Percentiles rank a stretch among this genome's conserved stretches.
Conservation (phyloP, 2,888 invertebrate genomes). For the Bhutanitis thaidina region DNA sequence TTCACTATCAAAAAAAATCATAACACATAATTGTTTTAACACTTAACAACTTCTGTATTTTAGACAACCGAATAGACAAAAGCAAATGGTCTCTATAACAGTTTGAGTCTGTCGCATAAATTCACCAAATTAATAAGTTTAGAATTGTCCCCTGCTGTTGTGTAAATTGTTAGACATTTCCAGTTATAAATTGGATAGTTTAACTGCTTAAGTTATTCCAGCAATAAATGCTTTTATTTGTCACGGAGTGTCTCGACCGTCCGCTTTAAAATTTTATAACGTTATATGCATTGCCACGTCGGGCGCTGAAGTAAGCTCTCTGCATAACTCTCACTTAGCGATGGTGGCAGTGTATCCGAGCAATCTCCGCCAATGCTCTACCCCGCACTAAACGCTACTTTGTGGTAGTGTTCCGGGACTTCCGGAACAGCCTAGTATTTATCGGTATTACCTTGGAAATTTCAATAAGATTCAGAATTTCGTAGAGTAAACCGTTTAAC, state of each 20-base stretch:
- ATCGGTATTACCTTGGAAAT: constrained; percentile 6
- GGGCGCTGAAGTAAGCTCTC: constrained; percentile 12
- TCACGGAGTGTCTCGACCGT: constrained; percentile 2
- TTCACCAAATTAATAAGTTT: constrained; percentile 6
- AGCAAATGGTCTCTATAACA: constrained; percentile 2
- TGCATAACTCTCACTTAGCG: constrained; percentile 17
- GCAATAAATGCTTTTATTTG: constrained; percentile 15
- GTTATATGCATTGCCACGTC: constrained; percentile 5
- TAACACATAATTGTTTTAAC: no score
- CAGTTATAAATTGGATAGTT: constrained; percentile 11
- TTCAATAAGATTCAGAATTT: not conserved
- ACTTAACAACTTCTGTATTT: no score
- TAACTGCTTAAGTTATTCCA: not conserved
- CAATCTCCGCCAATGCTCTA: constrained; percentile 17
- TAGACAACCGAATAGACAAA: not conserved
- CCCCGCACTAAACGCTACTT: constrained; percentile 6
- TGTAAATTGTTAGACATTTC: constrained; percentile 2
- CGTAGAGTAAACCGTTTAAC: not conserved
- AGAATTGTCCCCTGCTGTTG: not conserved
- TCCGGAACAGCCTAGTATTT: constrained; percentile 14
- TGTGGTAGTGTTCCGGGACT: not conserved
- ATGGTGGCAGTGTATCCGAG: constrained; percentile 12
- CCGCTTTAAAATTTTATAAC: constrained; percentile 14
- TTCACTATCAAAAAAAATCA: no score
- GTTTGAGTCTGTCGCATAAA: not conserved